A percentile compares a stretch with the other conserved stretches of the same genome.
These are phyloP conservation scores for Dromiciops gliroides DNA, from an alignment of 2,113 vertebrate species.

Conservation along the genomic window DNA sequence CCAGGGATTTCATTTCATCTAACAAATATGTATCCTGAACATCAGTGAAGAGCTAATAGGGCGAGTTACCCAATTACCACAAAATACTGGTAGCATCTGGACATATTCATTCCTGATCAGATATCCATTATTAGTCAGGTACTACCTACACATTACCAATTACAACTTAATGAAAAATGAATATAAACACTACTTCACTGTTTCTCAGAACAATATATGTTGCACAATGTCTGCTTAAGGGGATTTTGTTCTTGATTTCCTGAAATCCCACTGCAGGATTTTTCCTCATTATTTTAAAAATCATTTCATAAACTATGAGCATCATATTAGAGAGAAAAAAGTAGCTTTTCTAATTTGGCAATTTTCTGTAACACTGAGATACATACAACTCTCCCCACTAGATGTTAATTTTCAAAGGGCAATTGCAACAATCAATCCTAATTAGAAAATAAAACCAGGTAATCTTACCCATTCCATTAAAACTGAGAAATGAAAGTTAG, in stretches of 20 bases:
- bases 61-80: background rate
- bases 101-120: background rate
- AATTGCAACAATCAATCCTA: conserved; percentile 4
- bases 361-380: background rate
- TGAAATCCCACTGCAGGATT: background rate
- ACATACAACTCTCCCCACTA: background rate
- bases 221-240: background rate
- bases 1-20: background rate
- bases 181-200: background rate
- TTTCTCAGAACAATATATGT: background rate
- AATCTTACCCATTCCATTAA: background rate
- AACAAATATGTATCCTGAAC: background rate
- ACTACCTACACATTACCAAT: background rate
- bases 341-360: background rate
- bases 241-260: background rate
- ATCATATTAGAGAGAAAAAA: background rate
- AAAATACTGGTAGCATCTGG: background rate
- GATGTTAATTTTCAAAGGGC: background rate
- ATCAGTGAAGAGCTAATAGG: background rate
- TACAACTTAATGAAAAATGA: conserved; percentile 31
- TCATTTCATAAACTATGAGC: background rate
- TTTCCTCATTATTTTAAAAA: background rate
- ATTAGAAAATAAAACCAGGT: conserved; percentile 5
- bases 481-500: background rate
- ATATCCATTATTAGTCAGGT: background rate